Conservation (phyloP, 2,113 vertebrate genomes). For the Sapayoa aenigma region DNA sequence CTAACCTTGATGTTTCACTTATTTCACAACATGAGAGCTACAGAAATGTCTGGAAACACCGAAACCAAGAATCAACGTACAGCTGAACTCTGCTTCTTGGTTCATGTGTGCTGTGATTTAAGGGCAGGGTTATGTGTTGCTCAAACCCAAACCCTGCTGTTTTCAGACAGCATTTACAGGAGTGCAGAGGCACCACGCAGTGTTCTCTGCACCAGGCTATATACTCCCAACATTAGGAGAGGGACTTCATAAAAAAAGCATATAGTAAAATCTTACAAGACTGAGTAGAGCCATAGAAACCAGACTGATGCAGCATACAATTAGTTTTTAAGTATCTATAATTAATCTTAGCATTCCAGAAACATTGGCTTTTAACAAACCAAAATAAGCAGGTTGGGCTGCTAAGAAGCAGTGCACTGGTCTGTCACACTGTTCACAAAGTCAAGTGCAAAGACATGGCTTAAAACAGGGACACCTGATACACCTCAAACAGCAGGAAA, state of each 20-base stretch:
- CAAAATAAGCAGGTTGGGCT: not conserved
- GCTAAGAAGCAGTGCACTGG: not conserved
- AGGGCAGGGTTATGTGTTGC: not conserved
- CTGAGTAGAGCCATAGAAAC: not conserved
- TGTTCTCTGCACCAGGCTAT: not conserved
- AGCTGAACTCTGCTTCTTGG: constrained; percentile 15
- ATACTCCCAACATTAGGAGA: not conserved
- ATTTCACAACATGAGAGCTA: not conserved
- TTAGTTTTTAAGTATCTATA: not conserved
- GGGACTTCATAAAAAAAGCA: not conserved
- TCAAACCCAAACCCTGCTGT: not conserved
- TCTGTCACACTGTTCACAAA: not conserved
- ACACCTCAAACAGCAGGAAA: not conserved
- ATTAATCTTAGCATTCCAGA: not conserved
- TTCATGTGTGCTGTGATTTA: not conserved
- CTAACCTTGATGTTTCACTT: not conserved
- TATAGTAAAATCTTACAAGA: not conserved
- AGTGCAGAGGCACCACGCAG: not conserved
- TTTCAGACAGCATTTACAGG: not conserved
- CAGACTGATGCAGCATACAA: not conserved
- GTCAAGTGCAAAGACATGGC: not conserved
- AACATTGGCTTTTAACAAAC: not conserved
- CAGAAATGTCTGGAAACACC: not conserved
- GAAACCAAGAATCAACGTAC: not conserved
- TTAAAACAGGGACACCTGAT: not conserved